Base-by-base conservation (phyloP, 2,113 vertebrate species). In the Micromys minutus region DNA sequence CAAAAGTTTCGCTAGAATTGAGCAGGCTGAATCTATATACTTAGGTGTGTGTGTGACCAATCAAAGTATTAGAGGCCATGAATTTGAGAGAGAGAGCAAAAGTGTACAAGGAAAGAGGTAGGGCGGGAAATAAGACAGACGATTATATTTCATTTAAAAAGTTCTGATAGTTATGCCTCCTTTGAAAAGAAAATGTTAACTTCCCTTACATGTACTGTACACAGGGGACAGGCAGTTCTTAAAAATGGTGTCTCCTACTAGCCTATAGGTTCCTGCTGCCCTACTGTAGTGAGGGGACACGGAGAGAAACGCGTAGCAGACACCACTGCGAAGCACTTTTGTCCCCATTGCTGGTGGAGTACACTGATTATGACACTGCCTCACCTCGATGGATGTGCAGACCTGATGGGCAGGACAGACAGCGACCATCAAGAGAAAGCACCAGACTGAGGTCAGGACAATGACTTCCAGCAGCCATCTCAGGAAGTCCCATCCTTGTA, bases 141-240 rank as follows among this genome's bases (percentile, higher is more conserved):
- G n/a, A 80, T n/a, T n/a, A 57, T 55, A 80, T 80, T n/a, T 80
- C 22, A n/a, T n/a, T 57, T 0, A 1, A 57, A 57, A 24, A 57
- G 21, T 50, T 19, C 21, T 3, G 13, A 57, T 57, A 24, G 52
- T 55, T 57, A 39, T 42, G 71, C 17, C n/a, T 72, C 71, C 26
- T 59, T 6, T 95, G 39, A 94, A 92, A 67, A 74, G 0, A 4
- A 59, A 24, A 79, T 2, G 55, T 93, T n/a, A 61, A 69, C 88
- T 95, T 80, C 36, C 84, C 75, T 94, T 69, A 22, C n/a, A 59
- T 84, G 52, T 45, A 55, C 72, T 95, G 65, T 93, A 85, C 67
- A 31, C 36, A 91, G 57, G n/a, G 39, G 52, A 63, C 72, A 91
- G 26, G 26, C 19, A 92, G 50, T 15, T 57, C 22, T 90, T 69